A percentile compares a stretch with the other conserved stretches of the same genome.
These are phyloP conservation scores for Siphonodentalium dalli DNA, from an alignment of 2,888 invertebrate genomes.

Conservation along the genomic window DNA sequence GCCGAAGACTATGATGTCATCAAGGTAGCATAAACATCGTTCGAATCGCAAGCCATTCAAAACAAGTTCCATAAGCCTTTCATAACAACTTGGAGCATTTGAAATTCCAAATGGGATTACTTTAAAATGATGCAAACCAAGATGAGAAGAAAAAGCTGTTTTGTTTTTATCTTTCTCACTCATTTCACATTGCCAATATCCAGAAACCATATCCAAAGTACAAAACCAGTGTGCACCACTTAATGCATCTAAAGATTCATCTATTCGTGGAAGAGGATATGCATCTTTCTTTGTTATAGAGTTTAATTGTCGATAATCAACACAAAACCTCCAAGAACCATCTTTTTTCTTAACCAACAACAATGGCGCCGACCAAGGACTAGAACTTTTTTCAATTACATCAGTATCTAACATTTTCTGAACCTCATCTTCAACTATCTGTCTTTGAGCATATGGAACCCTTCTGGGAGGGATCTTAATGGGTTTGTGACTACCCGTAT, in stretches of 20 bases:
- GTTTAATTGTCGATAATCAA: slow-evolving; percentile 23
- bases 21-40: slow-evolving; percentile 16
- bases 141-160: slow-evolving; percentile 20
- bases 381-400: slow-evolving; percentile 23
- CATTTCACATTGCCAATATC: slow-evolving; percentile 29
- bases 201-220: slow-evolving; percentile 22
- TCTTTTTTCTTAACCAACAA: slow-evolving; percentile 17
- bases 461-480: slow-evolving; percentile 26
- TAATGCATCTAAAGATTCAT: slow-evolving; percentile 19
- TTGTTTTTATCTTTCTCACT: slow-evolving; percentile 6
- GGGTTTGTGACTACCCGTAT: slow-evolving; percentile 22
- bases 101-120: too few relatives aligned
- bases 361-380: slow-evolving; percentile 23
- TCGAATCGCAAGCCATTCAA: slow-evolving; percentile 13
- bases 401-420: slow-evolving; percentile 20
- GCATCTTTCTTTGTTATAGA: slow-evolving; percentile 22
- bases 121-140: slow-evolving; percentile 19
- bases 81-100: slow-evolving; percentile 14
- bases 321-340: slow-evolving; percentile 20
- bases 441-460: slow-evolving; percentile 13
- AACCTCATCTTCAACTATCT: slow-evolving; percentile 20
- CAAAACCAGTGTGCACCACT: slow-evolving; percentile 19
- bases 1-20: slow-evolving; percentile 12
- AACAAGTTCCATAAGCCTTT: slow-evolving; percentile 13
- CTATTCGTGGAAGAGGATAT: slow-evolving; percentile 23